Percentiles rank a stretch among this genome's conserved stretches.
Conservation (phyloP, 2,888 invertebrate species). For the Aleiodes testaceus region DNA sequence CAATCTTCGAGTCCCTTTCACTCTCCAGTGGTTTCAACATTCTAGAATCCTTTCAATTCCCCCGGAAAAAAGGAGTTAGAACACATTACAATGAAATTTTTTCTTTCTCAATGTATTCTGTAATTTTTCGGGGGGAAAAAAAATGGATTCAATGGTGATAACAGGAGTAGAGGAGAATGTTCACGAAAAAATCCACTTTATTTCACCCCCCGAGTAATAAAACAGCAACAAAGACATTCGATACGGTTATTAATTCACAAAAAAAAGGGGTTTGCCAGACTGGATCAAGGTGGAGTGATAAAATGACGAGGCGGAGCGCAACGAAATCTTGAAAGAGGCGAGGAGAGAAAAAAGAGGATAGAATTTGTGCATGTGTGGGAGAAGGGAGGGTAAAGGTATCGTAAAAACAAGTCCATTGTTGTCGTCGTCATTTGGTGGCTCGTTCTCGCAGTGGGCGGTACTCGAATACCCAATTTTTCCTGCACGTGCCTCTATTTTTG, state of each 20-base stretch:
- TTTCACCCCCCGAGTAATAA: conserved; percentile 38
- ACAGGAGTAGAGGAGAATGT: too few relatives aligned
- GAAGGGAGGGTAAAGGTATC: conserved; percentile 47
- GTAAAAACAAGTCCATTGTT: conserved; percentile 70
- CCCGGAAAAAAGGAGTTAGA: background rate
- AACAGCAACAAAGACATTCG: conserved; percentile 44
- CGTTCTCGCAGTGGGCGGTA: conserved; percentile 63
- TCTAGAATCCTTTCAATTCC: background rate
- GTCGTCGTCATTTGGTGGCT: conserved; percentile 62
- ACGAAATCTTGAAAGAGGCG: conserved; percentile 44
- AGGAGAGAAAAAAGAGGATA: background rate
- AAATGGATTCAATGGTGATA: too few relatives aligned
- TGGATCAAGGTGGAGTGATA: conserved; percentile 32
- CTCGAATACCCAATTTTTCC: conserved; percentile 29
- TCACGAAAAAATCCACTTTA: conserved; percentile 21
- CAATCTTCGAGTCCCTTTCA: conserved; percentile 39
- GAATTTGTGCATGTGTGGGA: background rate
- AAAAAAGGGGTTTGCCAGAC: conserved; percentile 43
- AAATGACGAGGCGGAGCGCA: conserved; percentile 52
- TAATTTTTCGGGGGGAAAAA: too few relatives aligned
- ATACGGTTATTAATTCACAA: conserved; percentile 67
- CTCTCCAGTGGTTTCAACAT: conserved; percentile 7
- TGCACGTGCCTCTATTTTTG: background rate
- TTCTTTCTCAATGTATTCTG: background rate
- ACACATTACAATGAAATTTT: background rate